Conservation (phyloP, 2,113 vertebrate genomes). For the Neogale vison region DNA sequence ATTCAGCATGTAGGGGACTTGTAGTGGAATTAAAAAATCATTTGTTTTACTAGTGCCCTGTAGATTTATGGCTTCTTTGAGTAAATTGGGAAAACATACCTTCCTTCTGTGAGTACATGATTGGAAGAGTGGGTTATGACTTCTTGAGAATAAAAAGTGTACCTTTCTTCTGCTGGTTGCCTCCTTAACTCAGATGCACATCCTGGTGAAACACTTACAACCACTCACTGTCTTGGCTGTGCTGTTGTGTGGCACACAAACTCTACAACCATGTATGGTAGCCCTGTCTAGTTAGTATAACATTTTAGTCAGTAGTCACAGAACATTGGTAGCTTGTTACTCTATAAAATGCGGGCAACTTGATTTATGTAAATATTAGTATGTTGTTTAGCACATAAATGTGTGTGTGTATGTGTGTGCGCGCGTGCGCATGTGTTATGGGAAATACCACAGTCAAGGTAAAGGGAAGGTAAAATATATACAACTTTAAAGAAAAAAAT, state of each 20-base stretch:
- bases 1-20: not conserved
- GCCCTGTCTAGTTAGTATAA: not conserved
- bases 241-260: not conserved
- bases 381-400: not conserved
- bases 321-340: not conserved
- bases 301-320: not conserved
- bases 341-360: not conserved
- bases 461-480: not conserved
- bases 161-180: not conserved
- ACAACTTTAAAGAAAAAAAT: not conserved
- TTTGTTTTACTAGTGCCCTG: not conserved
- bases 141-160: not conserved
- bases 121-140: not conserved
- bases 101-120: not conserved
- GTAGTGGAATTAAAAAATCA: not conserved
- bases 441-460: not conserved
- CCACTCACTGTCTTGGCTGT: not conserved
- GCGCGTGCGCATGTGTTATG: not conserved
- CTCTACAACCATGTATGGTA: not conserved
- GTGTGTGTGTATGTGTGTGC: not conserved
- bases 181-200: not conserved
- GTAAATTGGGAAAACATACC: not conserved
- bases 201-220: not conserved
- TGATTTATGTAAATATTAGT: not conserved
- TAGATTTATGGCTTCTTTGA: not conserved